Base-by-base conservation (phyloP, 2,797 vertebrate species). In the Siniperca scherzeri region DNA sequence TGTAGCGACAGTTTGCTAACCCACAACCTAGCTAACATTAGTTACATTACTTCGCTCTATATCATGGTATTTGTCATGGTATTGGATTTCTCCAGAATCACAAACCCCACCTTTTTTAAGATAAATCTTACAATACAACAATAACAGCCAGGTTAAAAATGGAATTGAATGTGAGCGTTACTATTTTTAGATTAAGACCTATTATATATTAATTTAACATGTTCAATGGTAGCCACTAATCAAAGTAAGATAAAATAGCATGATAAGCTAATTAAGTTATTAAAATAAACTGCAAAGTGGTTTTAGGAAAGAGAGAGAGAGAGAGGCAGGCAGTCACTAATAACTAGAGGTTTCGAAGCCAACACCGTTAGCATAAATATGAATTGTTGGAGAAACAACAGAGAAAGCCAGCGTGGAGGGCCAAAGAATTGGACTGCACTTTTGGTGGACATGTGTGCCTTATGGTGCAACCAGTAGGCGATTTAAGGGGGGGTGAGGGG, bases 111-210 rank as follows among this genome's bases (percentile, higher is more conserved):
- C 27, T 27, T 27, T 27, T 27, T 27, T 27, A 27, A 27, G 27
- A 27, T 30, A 17, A n/a, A 25, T 33, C 22, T 59, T 0, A 0
- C 9, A 19, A 22, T 19, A 57, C 8, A 61, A 61, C 21, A 17
- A 5, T 46, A 56, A 67, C 5, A 38, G n/a, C 2, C 19, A 36
- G 22, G 6, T 25, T 55, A n/a, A 66, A 40, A 65, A 42, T 16
- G 7, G 5, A 50, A 73, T 50, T 50, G 12, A 48, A 33, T 48
- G 42, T n/a, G 27, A n/a, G n/a, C 1, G 27, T 46, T 30, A 21
- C 6, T 71, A 55, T 44, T 57, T 59, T 72, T 48, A 72, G 19
- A 59, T 46, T 33, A 14, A 59, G 69, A 56, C 10, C 10, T 42
- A 10, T 42, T 42, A 36, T 36, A 36, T 36, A 36, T 3, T 36